Evolutionary conservation across 2,797 vertebrate genomes (phyloP).

Genomic region (Schizothorax lantsangensis): DNA sequence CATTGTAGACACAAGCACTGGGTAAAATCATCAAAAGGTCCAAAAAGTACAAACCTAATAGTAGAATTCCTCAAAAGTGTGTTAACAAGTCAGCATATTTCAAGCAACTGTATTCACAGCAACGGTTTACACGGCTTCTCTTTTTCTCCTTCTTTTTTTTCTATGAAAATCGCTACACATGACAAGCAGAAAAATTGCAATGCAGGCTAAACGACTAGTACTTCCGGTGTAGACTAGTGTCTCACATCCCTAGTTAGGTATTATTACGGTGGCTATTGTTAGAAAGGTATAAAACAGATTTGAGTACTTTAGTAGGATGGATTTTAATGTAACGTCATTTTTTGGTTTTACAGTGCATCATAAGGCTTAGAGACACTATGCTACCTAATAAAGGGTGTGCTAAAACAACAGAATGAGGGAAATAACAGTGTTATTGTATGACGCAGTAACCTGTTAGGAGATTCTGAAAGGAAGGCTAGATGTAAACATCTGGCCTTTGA

Average conservation of each 20-base stretch:
- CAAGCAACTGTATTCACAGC: not conserved
- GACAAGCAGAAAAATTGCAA: too few species aligned
- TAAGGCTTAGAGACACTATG: not conserved
- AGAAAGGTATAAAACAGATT: not conserved
- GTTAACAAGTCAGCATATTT: not conserved
- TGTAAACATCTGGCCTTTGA: conserved; percentile 1
- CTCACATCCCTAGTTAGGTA: too few species aligned
- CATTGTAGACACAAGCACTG: not conserved
- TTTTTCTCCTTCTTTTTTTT: too few species aligned
- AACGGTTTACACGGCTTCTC: not conserved
- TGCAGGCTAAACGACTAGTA: too few species aligned
- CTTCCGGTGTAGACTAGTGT: too few species aligned
- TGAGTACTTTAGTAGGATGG: too few species aligned
- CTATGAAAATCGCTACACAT: not conserved
- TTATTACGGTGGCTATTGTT: not conserved
- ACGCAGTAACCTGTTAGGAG: conserved; percentile 19
- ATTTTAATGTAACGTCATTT: too few species aligned
- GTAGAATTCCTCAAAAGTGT: not conserved
- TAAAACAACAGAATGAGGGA: conserved; percentile 1
- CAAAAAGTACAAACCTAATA: not conserved
- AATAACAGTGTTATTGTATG: conserved; percentile 24
- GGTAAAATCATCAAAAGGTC: not conserved
- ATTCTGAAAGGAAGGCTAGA: conserved; percentile 12
- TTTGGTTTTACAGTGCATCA: not conserved
- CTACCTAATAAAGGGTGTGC: not conserved